A percentile compares a stretch with the other conserved stretches of the same genome.
Evolutionary conservation across 2,797 vertebrate species (phyloP).

Genomic region (Danio tinwini): DNA sequence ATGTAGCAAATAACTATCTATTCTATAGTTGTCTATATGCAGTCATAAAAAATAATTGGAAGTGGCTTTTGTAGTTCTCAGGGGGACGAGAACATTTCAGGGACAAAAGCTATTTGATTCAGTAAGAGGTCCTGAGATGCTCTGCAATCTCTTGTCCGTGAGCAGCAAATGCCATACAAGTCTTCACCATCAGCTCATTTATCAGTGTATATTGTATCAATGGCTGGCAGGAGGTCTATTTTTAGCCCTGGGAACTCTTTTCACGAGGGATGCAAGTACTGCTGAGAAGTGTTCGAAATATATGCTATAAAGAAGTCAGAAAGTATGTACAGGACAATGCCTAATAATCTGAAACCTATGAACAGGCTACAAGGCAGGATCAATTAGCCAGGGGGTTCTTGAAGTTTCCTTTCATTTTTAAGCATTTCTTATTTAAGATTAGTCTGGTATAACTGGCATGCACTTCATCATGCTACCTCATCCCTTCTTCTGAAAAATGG

Average conservation of each 20-base stretch:
- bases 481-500: neutral
- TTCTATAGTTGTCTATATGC: neutral
- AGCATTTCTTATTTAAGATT: neutral
- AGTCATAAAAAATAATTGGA: neutral
- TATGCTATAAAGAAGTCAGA: neutral
- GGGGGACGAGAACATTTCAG: neutral
- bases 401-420: neutral
- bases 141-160: neutral
- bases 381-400: neutral
- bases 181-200: conserved; percentile 14
- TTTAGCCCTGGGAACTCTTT: neutral
- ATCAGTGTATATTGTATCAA: conserved; percentile 8
- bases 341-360: neutral
- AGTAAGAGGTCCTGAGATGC: neutral
- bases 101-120: neutral
- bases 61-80: neutral
- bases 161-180: neutral
- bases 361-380: neutral
- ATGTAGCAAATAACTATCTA: neutral
- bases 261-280: neutral
- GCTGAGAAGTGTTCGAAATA: conserved; percentile 1
- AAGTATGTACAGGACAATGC: neutral
- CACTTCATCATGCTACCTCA: neutral
- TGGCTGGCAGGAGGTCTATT: neutral
- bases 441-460: neutral